A percentile compares a stretch with the other conserved stretches of the same genome.
Evolutionary conservation across 1,140 invertebrate species (phyloP).

Genomic region (Cyrtorhinus lividipennis): DNA sequence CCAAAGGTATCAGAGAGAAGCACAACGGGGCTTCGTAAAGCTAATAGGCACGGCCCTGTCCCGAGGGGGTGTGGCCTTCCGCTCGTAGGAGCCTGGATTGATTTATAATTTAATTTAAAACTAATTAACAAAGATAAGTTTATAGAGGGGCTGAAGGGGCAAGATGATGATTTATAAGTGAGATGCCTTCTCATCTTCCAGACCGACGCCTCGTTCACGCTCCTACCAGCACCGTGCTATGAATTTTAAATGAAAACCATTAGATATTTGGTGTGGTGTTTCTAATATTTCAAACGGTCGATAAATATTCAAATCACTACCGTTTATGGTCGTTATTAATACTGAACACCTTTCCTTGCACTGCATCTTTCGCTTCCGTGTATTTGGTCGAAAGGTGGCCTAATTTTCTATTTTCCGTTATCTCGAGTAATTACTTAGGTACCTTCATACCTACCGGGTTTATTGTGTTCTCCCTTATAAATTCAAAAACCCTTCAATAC

Average conservation of each 20-base stretch:
- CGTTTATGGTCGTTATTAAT: background rate
- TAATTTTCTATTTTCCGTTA: too few relatives aligned
- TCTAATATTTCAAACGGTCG: background rate
- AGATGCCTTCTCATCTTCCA: background rate
- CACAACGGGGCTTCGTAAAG: background rate
- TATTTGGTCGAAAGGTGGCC: too few relatives aligned
- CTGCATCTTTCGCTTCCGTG: too few relatives aligned
- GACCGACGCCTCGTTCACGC: slow-evolving; percentile 6
- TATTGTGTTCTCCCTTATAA: too few relatives aligned
- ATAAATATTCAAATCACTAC: background rate
- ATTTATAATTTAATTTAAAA: slow-evolving; percentile 10
- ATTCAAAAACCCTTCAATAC: too few relatives aligned
- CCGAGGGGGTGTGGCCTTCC: background rate
- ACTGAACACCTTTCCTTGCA: background rate
- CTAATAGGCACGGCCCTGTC: slow-evolving; percentile 5
- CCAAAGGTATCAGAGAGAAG: background rate
- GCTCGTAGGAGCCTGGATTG: background rate
- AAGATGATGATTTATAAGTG: slow-evolving; percentile 2
- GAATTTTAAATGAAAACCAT: slow-evolving; percentile 1
- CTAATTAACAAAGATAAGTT: slow-evolving; percentile 10
- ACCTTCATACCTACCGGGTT: too few relatives aligned
- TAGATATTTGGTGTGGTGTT: background rate
- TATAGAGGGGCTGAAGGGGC: background rate
- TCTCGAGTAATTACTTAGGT: too few relatives aligned
- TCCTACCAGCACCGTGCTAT: background rate